These are phyloP conservation scores for Amiota mariae DNA, from an alignment of 2,888 invertebrate species.

Conservation along the genomic window DNA sequence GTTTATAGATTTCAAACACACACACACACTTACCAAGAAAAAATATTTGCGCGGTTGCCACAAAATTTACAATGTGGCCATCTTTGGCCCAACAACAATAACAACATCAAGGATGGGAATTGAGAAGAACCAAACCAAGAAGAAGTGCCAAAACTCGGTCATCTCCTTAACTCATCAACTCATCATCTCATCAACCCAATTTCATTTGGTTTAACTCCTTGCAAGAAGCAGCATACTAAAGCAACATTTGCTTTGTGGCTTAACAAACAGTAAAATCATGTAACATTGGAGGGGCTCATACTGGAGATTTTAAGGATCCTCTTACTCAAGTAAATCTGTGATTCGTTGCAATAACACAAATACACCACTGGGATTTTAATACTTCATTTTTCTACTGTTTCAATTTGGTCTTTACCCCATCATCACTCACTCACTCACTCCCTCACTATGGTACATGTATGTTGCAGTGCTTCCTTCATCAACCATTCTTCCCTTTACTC, in stretches of 20 bases:
- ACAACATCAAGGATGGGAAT: too few species aligned
- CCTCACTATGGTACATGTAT: too few species aligned
- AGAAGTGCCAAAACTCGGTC: too few species aligned
- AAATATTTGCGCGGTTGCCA: slow-evolving; percentile 9
- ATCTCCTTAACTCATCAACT: background rate
- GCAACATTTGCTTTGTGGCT: slow-evolving; percentile 28
- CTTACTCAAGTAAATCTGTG: slow-evolving; percentile 4
- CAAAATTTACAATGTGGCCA: background rate
- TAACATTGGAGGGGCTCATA: too few species aligned
- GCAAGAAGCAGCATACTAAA: slow-evolving; percentile 3
- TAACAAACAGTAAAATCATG: background rate
- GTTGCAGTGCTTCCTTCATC: background rate
- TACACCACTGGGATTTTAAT: background rate
- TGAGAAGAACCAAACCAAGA: too few species aligned
- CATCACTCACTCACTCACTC: background rate
- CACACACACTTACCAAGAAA: background rate
- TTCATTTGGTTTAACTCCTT: background rate
- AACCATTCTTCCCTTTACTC: background rate
- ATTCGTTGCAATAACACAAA: slow-evolving; percentile 16
- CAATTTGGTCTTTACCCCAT: background rate
- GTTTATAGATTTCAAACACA: slow-evolving; percentile 7
- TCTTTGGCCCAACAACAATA: too few species aligned
- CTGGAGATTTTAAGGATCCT: background rate
- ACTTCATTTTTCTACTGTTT: too few species aligned
- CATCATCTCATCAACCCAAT: background rate